Conservation (phyloP, 2,797 vertebrate genomes). For the Cirrhinus mrigala region DNA sequence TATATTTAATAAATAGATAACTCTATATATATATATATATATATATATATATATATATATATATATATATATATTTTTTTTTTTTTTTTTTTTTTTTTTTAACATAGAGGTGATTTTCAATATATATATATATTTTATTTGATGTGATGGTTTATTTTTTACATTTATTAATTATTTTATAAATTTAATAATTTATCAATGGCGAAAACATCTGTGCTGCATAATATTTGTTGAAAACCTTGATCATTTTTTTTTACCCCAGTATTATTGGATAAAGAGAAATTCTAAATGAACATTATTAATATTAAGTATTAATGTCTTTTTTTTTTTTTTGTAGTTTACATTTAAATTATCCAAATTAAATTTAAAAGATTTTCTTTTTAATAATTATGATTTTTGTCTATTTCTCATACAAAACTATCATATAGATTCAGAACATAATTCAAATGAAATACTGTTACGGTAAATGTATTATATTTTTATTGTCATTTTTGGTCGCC, state of each 20-base stretch:
- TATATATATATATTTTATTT: too few relatives aligned
- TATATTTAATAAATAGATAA: too few relatives aligned
- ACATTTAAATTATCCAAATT: background rate
- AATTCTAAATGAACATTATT: background rate
- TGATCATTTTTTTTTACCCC: background rate
- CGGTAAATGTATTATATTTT: background rate
- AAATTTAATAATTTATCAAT: background rate
- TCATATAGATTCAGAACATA: background rate
- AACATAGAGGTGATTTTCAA: too few relatives aligned
- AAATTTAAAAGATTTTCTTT: background rate
- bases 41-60: too few relatives aligned
- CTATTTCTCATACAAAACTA: background rate
- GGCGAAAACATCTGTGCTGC: background rate
- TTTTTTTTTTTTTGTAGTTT: too few relatives aligned
- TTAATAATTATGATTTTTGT: background rate
- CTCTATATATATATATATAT: too few relatives aligned
- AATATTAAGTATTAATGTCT: background rate
- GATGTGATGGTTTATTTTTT: too few relatives aligned
- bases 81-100: too few relatives aligned
- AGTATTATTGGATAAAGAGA: background rate
- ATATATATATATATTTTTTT: too few relatives aligned
- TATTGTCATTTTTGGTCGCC: background rate
- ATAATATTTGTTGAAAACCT: background rate
- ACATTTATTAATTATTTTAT: too few relatives aligned
- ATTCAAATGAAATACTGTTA: background rate